Percentiles rank a stretch among this genome's conserved stretches.
Conservation (phyloP, 2,888 invertebrate species). For the Cabera pusaria region DNA sequence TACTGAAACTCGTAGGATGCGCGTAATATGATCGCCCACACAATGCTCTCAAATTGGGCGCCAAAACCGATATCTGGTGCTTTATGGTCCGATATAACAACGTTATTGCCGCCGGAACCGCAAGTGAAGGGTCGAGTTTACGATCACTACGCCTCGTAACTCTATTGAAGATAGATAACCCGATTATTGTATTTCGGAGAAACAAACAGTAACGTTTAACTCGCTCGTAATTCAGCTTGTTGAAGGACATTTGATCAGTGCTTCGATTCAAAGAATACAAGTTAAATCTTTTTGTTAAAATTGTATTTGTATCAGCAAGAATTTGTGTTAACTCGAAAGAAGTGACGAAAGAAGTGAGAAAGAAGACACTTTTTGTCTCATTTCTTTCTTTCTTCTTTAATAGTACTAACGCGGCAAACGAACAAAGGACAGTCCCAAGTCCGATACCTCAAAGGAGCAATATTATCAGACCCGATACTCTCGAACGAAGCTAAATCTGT, state of each 20-base stretch:
- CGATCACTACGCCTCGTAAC: slow-evolving; percentile 28
- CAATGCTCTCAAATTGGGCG: slow-evolving; percentile 19
- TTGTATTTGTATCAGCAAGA: too few species aligned
- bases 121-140: slow-evolving; percentile 30
- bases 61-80: slow-evolving; percentile 23
- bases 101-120: slow-evolving; percentile 22
- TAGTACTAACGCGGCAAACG: background rate
- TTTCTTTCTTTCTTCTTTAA: too few species aligned
- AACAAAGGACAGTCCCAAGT: background rate
- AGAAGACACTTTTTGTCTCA: too few species aligned
- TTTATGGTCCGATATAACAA: slow-evolving; percentile 26
- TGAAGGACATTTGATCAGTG: too few species aligned
- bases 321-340: too few species aligned
- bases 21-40: slow-evolving; percentile 10
- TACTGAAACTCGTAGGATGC: slow-evolving; percentile 6
- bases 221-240: slow-evolving; percentile 13
- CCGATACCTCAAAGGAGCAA: background rate
- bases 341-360: too few species aligned
- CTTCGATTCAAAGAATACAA: too few species aligned
- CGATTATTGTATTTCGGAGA: slow-evolving; percentile 21
- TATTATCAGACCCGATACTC: slow-evolving; percentile 4
- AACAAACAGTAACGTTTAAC: slow-evolving; percentile 11
- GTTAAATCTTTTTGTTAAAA: too few species aligned
- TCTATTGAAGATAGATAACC: slow-evolving; percentile 27
- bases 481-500: slow-evolving; percentile 10